These are phyloP conservation scores for Cerastis leucographa DNA, from an alignment of 2,888 invertebrate genomes.

Conservation along the genomic window DNA sequence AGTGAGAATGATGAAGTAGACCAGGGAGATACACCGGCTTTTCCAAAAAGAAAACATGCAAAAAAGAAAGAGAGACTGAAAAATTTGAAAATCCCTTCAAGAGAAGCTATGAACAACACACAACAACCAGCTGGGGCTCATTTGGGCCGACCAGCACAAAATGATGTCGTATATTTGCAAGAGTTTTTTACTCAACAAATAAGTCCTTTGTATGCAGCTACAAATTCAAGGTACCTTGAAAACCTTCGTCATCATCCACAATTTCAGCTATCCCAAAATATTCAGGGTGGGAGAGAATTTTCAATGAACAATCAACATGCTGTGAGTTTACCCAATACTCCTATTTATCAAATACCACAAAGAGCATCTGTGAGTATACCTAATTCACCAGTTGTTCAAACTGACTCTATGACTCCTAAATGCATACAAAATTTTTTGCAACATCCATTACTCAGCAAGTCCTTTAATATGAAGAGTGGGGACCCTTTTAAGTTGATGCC, in stretches of 20 bases:
- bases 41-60: constrained; percentile 78
- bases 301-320: constrained; percentile 63
- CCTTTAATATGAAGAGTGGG: constrained; percentile 67
- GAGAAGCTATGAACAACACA: constrained; percentile 57
- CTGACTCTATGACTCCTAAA: constrained; percentile 73
- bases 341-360: constrained; percentile 60
- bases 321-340: constrained; percentile 75
- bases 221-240: constrained; percentile 83
- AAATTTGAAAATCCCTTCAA: constrained; percentile 76
- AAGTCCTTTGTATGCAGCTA: constrained; percentile 78
- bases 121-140: constrained; percentile 63
- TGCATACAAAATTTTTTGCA: constrained; percentile 85
- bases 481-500: constrained; percentile 39
- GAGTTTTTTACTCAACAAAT: constrained; percentile 78
- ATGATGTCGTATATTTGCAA: constrained; percentile 73
- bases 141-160: constrained; percentile 57
- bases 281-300: constrained; percentile 55
- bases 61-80: constrained; percentile 80
- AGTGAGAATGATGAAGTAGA: constrained; percentile 66
- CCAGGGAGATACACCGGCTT: constrained; percentile 60
- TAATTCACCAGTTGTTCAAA: constrained; percentile 67
- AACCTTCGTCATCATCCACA: constrained; percentile 84
- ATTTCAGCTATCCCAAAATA: constrained; percentile 77
- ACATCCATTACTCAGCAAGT: constrained; percentile 83
- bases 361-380: constrained; percentile 67